Base-by-base conservation (phyloP, 2,888 invertebrate genomes). In the Tiliacea aurago region DNA sequence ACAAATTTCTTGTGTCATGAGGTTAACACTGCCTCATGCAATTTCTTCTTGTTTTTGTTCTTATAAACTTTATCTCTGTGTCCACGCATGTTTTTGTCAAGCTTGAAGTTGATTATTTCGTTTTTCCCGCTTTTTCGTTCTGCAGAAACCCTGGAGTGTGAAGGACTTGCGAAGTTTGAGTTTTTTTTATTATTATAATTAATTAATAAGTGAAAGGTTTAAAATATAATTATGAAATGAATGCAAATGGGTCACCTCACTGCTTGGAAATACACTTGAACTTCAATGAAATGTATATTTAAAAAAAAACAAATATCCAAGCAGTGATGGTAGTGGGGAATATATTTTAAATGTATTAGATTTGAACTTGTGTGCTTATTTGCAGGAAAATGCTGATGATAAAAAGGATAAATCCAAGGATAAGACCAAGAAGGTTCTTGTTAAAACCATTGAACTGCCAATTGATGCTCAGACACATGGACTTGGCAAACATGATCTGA, bases 391-490 rank as follows among this genome's bases (percentile, higher is more conserved):
- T 77, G 88, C 88, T 88, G 97, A 97, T 84, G 96, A 97, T 85
- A 97, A 97, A 93, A 97, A 98, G 94, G 97, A 97, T 81, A 97
- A 97, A 86, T 94, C 96, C 37, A 98, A 97, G 91, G 95, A 96
- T 33, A 96, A 96, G 78, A 79, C 92, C 61, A 98, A 98, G 93
- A 99, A 99, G 93, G 97, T 98, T 77, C 93, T 97, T 9, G 97
- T 98, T 37, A 99, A 99, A 94, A 97, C 97, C 43, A 96, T 99
- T 75, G 99, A 99, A 85, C 96, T 99, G 80, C 98, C 98, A 0
- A 97, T 99, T 78, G 98, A 98, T 72, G 95, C 97, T n/a, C 94
- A 97, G 67, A 97, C 98, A 18, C 97, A 97, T 89, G 98, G 98
- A 71, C 97, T 97, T 90, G 95, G 97, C 3, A 97, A 97, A 84